These are phyloP conservation scores for Haemorhous mexicanus DNA, from an alignment of 2,113 vertebrate genomes.

Conservation along the genomic window DNA sequence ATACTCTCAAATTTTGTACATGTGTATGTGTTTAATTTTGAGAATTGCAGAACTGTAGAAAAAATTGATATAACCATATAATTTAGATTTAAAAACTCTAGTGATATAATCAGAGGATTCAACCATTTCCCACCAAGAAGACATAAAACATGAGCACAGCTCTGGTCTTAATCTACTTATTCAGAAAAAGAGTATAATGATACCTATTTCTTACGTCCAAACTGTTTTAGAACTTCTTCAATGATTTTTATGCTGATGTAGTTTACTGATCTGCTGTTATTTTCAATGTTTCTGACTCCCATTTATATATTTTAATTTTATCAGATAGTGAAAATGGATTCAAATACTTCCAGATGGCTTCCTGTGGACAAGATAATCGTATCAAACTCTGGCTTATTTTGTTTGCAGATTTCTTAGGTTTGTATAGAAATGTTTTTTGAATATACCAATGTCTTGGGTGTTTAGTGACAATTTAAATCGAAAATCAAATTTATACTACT, in stretches of 20 bases:
- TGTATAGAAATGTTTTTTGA: neutral
- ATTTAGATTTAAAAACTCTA: neutral
- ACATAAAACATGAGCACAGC: neutral
- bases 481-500: neutral
- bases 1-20: neutral
- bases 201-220: neutral
- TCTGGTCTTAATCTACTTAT: neutral
- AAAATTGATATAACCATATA: neutral
- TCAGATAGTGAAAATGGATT: conserved; percentile 67
- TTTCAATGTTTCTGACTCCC: neutral
- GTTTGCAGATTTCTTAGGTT: conserved; percentile 77
- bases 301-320: conserved; percentile 20
- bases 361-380: conserved; percentile 88
- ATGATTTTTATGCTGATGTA: neutral
- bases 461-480: neutral
- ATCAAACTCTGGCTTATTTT: conserved; percentile 85
- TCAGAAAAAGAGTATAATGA: neutral
- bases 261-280: neutral
- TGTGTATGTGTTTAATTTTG: neutral
- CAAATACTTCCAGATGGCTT: conserved; percentile 80
- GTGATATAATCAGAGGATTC: neutral
- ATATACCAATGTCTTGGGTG: neutral
- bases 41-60: neutral
- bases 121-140: neutral
- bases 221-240: neutral